Evolutionary conservation across 2,888 invertebrate genomes (phyloP).

Genomic region (Platycnemis pennipes): DNA sequence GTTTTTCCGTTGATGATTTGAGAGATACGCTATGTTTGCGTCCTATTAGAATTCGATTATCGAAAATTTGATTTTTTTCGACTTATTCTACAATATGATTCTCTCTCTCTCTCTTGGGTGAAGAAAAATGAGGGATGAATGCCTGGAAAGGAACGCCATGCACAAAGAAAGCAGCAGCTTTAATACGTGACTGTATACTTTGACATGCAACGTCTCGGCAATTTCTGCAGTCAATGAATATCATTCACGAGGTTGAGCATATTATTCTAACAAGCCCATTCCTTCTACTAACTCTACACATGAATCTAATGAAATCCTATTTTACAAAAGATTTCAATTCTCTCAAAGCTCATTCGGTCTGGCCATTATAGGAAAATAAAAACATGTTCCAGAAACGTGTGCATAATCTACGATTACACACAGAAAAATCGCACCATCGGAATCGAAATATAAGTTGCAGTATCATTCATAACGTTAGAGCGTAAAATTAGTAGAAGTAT

Average conservation of each 20-base stretch:
- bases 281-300: not conserved
- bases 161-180: not conserved
- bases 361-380: not conserved
- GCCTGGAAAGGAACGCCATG: slow-evolving; percentile 19
- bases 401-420: too few relatives aligned
- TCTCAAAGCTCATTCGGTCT: not conserved
- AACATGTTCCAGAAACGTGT: too few relatives aligned
- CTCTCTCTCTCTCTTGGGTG: too few relatives aligned
- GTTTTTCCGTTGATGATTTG: too few relatives aligned
- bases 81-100: too few relatives aligned
- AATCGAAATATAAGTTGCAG: too few relatives aligned
- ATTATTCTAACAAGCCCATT: not conserved
- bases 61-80: too few relatives aligned
- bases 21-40: too few relatives aligned
- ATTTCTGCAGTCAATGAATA: not conserved
- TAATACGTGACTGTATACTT: slow-evolving; percentile 40
- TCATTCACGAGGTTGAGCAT: slow-evolving; percentile 31
- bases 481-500: too few relatives aligned
- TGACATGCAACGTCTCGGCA: slow-evolving; percentile 22
- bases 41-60: too few relatives aligned
- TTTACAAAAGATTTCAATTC: not conserved
- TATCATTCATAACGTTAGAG: too few relatives aligned
- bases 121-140: not conserved
- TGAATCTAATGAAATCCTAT: not conserved
- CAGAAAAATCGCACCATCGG: too few relatives aligned